Conservation (phyloP, 2,888 invertebrate genomes). For the Molorchus minor region DNA sequence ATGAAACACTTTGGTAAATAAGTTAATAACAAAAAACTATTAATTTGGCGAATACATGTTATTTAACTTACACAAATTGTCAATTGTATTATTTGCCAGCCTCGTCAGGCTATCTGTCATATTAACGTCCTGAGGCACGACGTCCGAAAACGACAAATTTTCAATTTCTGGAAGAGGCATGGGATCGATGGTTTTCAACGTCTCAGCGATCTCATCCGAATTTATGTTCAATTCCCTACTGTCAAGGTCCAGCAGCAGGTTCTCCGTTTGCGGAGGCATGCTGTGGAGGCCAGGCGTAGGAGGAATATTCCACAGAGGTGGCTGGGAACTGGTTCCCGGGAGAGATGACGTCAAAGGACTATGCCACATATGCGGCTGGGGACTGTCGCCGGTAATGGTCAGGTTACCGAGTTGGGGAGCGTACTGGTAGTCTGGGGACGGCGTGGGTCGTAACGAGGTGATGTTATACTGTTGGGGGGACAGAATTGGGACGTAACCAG, state of each 20-base stretch:
- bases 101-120: conserved; percentile 69
- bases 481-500: conserved; percentile 12
- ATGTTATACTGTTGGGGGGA: conserved; percentile 4
- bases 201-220: conserved; percentile 30
- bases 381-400: conserved; percentile 2
- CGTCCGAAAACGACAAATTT: conserved; percentile 64
- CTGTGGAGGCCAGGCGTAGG: conserved; percentile 9
- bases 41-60: conserved; percentile 7
- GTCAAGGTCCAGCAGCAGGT: conserved; percentile 61
- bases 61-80: conserved; percentile 13
- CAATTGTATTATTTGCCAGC: conserved; percentile 56
- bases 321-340: background rate
- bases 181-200: conserved; percentile 26
- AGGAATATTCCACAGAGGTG: conserved; percentile 19
- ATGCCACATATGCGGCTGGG: background rate
- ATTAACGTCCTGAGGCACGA: conserved; percentile 53
- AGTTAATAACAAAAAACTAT: background rate
- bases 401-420: background rate
- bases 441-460: background rate
- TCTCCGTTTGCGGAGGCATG: conserved; percentile 30
- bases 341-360: background rate
- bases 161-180: conserved; percentile 47
- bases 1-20: background rate
- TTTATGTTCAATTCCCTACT: conserved; percentile 59
- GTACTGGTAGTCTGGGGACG: conserved; percentile 6